phyloP scores from a whole-genome alignment of 2,797 vertebrate species.

The Labroides dimidiatus region DNA sequence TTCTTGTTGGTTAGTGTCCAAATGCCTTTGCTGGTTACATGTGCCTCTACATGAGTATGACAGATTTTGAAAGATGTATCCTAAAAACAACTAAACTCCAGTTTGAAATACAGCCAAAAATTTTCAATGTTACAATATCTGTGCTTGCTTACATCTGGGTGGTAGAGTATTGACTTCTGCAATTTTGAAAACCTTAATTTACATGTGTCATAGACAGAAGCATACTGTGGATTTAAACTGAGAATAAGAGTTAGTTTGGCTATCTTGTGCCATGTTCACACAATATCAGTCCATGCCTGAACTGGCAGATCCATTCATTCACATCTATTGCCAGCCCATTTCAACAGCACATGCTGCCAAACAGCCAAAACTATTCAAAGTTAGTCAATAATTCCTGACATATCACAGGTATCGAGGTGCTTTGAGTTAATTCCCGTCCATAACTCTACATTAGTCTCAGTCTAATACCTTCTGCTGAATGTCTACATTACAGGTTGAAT shows the following conservation, averaged over 20 bases:
- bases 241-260: not conserved
- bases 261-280: not conserved
- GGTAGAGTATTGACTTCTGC: too few relatives aligned
- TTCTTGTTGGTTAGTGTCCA: too few relatives aligned
- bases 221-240: not conserved
- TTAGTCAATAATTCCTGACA: constrained; percentile 36
- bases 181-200: not conserved
- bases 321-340: not conserved
- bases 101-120: too few relatives aligned
- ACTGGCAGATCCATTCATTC: constrained; percentile 1
- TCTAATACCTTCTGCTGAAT: constrained; percentile 65
- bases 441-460: constrained; percentile 69
- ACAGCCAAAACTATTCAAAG: constrained; percentile 31
- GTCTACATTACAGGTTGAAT: constrained; percentile 78
- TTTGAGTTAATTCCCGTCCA: constrained; percentile 56
- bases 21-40: too few relatives aligned
- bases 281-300: not conserved
- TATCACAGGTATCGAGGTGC: constrained; percentile 53
- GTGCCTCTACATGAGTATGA: too few relatives aligned
- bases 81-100: too few relatives aligned
- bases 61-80: too few relatives aligned
- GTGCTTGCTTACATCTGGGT: too few relatives aligned
- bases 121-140: too few relatives aligned
- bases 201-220: not conserved
- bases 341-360: not conserved